Evolutionary conservation across 1,140 invertebrate species (phyloP).

Genomic region (Campoletis sonorensis): DNA sequence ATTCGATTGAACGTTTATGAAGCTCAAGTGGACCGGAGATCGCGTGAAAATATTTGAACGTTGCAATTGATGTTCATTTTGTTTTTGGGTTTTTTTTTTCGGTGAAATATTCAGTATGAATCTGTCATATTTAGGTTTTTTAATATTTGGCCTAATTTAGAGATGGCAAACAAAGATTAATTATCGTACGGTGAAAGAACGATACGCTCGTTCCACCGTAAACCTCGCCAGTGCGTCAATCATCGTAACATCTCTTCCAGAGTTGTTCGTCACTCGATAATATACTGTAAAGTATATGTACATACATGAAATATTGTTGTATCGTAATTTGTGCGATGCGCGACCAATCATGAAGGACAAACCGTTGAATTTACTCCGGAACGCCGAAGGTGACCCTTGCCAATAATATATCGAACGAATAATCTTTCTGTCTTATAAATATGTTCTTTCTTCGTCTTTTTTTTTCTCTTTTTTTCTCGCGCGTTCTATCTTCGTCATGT

Average conservation of each 20-base stretch:
- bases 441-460: neutral
- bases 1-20: no score
- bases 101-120: no score
- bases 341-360: slow-evolving; percentile 21
- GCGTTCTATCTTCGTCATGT: neutral
- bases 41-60: no score
- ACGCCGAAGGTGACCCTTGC: slow-evolving; percentile 36
- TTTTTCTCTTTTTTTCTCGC: neutral
- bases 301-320: slow-evolving; percentile 9
- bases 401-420: slow-evolving; percentile 25
- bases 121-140: no score
- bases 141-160: no score
- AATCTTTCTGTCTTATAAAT: slow-evolving; percentile 25
- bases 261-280: neutral
- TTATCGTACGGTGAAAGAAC: neutral
- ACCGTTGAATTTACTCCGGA: slow-evolving; percentile 7
- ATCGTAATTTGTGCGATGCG: slow-evolving; percentile 14
- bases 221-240: slow-evolving; percentile 6
- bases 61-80: no score
- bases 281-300: neutral
- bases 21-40: no score
- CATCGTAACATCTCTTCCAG: neutral
- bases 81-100: no score
- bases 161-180: no score
- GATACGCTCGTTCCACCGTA: neutral